Base-by-base conservation (phyloP, 2,888 invertebrate species). In the Drosophila paucipuncta region DNA sequence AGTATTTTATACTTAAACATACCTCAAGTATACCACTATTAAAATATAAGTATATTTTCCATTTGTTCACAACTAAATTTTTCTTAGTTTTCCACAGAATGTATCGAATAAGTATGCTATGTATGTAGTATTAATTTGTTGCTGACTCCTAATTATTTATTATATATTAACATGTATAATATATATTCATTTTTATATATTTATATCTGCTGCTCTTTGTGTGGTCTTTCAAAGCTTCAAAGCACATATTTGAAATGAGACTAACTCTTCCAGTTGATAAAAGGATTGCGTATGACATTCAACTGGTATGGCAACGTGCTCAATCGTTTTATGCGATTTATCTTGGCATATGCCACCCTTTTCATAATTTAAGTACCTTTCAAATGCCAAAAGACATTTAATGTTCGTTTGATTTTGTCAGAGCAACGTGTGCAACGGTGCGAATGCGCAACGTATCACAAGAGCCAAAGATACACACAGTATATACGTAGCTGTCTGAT, bases 391-490 rank as follows among this genome's bases (percentile, higher is more conserved):
- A 54, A 30, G 28, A 5, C 33, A 30, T 43, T 60, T 7, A 28
- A 47, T 52, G 54, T 62, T 71, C 43, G 28, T 61, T 65, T 43
- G 31, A 67, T 55, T 64, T 50, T 4, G 16, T 2, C 9, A 9
- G 28, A 39, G 64, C 60, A 55, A 50, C 43, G 72, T 80, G 80
- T 76, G 69, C 76, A 79, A 79, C 69, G 79, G 73, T 65, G 77
- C 79, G 80, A 30, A 79, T 80, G 69, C 77, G 80, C 65, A 79
- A 80, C 67, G 49, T 31, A 55, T 35, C 25, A 28, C 35, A 50
- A 25, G 35, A 28, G 7, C 9, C 53, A 39, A 47, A 41, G 11
- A 39, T 60, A 43, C 28, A 59, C 41, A 33, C 54, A 74, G 62
- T 64, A 28, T 41, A 0, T 50, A 18, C 49, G 53, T 49, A 49